phyloP scores from a whole-genome alignment of 2,888 invertebrate genomes.

The Athalia rosae region DNA sequence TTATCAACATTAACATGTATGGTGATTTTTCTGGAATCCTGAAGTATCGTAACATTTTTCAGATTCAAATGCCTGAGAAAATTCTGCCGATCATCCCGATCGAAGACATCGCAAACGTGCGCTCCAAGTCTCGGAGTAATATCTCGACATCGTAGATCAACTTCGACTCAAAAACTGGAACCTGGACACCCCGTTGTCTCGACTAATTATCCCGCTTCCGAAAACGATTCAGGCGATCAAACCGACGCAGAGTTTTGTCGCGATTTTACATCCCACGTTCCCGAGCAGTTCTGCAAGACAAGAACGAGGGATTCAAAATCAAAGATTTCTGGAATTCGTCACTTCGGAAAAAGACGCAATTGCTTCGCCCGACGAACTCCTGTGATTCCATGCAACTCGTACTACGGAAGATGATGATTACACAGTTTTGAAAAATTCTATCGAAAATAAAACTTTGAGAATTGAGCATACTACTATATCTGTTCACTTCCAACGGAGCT shows the following conservation, averaged over 20 bases:
- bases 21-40: too few relatives aligned
- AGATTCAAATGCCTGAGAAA: conserved; percentile 22
- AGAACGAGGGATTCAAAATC: background rate
- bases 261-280: background rate
- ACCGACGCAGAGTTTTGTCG: background rate
- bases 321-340: background rate
- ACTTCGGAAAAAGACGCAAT: background rate
- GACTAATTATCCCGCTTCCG: background rate
- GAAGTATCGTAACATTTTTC: background rate
- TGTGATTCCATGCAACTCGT: too few relatives aligned
- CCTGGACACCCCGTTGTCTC: background rate
- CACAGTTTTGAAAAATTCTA: too few relatives aligned
- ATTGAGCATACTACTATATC: too few relatives aligned
- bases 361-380: too few relatives aligned
- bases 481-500: too few relatives aligned
- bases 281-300: background rate
- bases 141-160: background rate
- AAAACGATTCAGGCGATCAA: background rate
- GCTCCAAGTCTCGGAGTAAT: background rate
- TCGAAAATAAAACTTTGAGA: too few relatives aligned
- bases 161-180: background rate
- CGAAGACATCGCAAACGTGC: background rate
- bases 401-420: too few relatives aligned
- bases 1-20: too few relatives aligned
- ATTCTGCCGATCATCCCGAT: background rate